Base-by-base conservation (phyloP, 1,140 invertebrate genomes). In the Euwallacea fornicatus region DNA sequence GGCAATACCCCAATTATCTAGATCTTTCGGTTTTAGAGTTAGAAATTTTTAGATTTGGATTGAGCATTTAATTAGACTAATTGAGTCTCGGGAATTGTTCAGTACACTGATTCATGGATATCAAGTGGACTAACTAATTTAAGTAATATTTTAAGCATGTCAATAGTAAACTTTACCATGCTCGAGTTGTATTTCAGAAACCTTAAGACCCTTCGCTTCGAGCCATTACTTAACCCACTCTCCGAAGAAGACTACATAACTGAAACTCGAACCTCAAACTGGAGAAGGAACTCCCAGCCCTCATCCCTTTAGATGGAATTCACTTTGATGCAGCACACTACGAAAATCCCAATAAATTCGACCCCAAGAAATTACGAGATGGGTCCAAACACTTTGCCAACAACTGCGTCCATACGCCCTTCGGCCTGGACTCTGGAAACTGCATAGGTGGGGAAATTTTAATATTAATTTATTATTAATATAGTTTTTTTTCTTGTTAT, bases 351-450 rank as follows among this genome's bases (percentile, higher is more conserved):
- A 83, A 87, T 50, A 79, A 78, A 42, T 92, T 89, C 76, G 83
- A 90, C 79, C 90, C 90, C 0, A 87, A 90, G 66, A 79, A 89
- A 68, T 92, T 91, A 77, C 74, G 82, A 3, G 82, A 63, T 77
- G 74, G 71, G 9, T 54, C 41, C 9, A 75, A 75, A 47, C 46
- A 67, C 9, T 56, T 64, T 6, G 55, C 46, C 3, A 72, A 73
- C 44, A 67, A 78, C 0, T 77, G 73, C 54, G 80, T 80, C 0
- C 88, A 84, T 77, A 76, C 88, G 62, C 86, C 88, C 2, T 89
- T 89, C 76, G 86, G 86, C 7, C 84, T 84, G 43, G 88, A 88
- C 10, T 83, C 84, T 4, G 78, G 88, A 63, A 87, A 86, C 75
- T 89, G 88, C 74, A 88, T 88, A 56, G 82, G 82, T 81, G 71